phyloP scores from a whole-genome alignment of 2,888 invertebrate species.

The Caenorhabditis sp. region DNA sequence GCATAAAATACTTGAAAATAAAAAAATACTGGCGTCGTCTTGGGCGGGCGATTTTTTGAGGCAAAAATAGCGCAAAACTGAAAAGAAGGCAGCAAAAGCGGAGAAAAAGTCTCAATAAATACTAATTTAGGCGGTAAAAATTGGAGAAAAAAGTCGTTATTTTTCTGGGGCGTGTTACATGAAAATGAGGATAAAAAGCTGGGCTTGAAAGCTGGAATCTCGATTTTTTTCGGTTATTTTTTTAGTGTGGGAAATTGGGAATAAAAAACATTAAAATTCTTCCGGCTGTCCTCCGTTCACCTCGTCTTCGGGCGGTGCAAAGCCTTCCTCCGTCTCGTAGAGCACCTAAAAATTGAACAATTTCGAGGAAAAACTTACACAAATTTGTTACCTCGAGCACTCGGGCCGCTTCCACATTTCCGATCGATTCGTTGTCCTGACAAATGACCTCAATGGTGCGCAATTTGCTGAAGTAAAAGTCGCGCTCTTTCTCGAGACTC shows the following conservation, averaged over 20 bases:
- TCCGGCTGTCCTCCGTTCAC: constrained; percentile 44
- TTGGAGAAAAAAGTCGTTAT: too few species aligned
- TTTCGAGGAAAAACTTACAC: neutral
- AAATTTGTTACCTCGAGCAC: constrained; percentile 81
- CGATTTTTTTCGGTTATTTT: too few species aligned
- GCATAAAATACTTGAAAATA: too few species aligned
- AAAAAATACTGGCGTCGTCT: too few species aligned
- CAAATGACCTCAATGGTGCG: constrained; percentile 97
- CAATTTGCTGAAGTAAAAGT: constrained; percentile 99
- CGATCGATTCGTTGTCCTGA: constrained; percentile 85
- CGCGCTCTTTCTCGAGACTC: constrained; percentile 93
- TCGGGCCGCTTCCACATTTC: constrained; percentile 85
- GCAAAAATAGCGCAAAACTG: too few species aligned
- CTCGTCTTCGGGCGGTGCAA: constrained; percentile 74
- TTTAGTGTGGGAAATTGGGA: neutral
- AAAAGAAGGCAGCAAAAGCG: too few species aligned
- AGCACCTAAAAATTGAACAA: constrained; percentile 85
- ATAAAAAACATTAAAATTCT: too few species aligned
- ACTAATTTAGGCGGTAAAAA: too few species aligned
- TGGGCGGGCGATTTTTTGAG: too few species aligned
- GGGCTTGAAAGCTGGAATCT: constrained; percentile 33
- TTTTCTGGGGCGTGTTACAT: too few species aligned
- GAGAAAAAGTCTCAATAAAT: too few species aligned
- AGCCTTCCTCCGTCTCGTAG: constrained; percentile 84
- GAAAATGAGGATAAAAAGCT: too few species aligned